A percentile compares a stretch with the other conserved stretches of the same genome.
Conservation (phyloP, 2,113 vertebrate genomes). For the Holacanthus passer region DNA sequence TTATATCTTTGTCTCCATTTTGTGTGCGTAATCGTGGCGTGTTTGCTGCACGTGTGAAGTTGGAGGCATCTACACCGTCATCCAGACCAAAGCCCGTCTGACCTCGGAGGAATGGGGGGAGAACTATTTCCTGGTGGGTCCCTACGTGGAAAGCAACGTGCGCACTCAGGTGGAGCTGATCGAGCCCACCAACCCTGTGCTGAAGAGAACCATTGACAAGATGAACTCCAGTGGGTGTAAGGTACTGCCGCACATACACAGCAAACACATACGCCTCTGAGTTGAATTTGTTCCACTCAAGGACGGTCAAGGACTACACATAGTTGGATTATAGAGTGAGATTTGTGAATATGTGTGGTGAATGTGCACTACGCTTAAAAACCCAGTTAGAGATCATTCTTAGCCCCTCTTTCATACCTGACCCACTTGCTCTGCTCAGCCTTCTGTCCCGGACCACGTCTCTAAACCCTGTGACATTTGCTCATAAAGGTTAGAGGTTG, state of each 20-base stretch:
- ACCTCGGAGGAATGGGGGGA: conserved; percentile 94
- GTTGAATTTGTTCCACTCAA: conserved; percentile 14
- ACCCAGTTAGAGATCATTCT: conserved; percentile 3
- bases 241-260: conserved; percentile 78
- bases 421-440: not conserved
- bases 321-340: conserved; percentile 3
- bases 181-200: conserved; percentile 87
- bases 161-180: conserved; percentile 95
- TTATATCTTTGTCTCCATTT: conserved; percentile 4
- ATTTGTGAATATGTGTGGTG: not conserved
- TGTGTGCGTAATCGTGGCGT: conserved; percentile 34
- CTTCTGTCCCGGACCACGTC: conserved; percentile 27
- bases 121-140: conserved; percentile 95
- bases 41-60: conserved; percentile 79
- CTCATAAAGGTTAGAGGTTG: conserved; percentile 82
- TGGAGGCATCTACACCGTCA: conserved; percentile 95
- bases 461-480: conserved; percentile 76
- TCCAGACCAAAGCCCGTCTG: conserved; percentile 94
- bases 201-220: conserved; percentile 90
- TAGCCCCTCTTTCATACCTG: conserved; percentile 15
- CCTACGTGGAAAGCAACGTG: conserved; percentile 92
- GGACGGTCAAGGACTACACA: not conserved
- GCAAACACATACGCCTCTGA: conserved; percentile 25
- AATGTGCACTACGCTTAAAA: conserved; percentile 5
- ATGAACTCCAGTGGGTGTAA: conserved; percentile 96